These are phyloP conservation scores for Myocastor coypus DNA, from an alignment of 2,113 vertebrate species.

Conservation along the genomic window DNA sequence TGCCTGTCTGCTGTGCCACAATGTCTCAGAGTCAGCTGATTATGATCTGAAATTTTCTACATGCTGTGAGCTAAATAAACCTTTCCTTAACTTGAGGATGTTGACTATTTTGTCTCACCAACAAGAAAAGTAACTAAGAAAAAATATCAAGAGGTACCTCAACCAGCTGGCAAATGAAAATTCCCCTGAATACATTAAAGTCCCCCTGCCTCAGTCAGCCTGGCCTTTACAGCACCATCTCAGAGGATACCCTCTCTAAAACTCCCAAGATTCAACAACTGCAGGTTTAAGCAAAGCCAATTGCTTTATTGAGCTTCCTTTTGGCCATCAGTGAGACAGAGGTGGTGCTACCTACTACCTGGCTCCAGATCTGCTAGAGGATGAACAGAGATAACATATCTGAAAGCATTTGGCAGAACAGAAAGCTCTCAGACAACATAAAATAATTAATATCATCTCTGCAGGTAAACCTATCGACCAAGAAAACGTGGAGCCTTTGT, in stretches of 20 bases:
- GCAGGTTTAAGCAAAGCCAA: not conserved
- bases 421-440: not conserved
- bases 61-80: not conserved
- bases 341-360: not conserved
- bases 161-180: not conserved
- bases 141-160: not conserved
- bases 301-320: not conserved
- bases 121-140: not conserved
- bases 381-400: too few relatives aligned
- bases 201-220: not conserved
- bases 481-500: not conserved
- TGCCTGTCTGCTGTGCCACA: not conserved
- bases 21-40: not conserved
- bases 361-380: not conserved
- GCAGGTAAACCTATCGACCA: not conserved
- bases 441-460: not conserved
- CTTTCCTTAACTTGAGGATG: not conserved
- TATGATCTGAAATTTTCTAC: not conserved
- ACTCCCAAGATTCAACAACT: not conserved
- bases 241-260: rapidly evolving
- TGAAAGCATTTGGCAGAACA: not conserved
- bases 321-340: not conserved
- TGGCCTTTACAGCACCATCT: not conserved
- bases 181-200: not conserved
- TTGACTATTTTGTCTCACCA: not conserved